Percentiles rank a stretch among this genome's conserved stretches.
phyloP scores from a whole-genome alignment of 2,888 invertebrate genomes.

The Eilema depressum region DNA sequence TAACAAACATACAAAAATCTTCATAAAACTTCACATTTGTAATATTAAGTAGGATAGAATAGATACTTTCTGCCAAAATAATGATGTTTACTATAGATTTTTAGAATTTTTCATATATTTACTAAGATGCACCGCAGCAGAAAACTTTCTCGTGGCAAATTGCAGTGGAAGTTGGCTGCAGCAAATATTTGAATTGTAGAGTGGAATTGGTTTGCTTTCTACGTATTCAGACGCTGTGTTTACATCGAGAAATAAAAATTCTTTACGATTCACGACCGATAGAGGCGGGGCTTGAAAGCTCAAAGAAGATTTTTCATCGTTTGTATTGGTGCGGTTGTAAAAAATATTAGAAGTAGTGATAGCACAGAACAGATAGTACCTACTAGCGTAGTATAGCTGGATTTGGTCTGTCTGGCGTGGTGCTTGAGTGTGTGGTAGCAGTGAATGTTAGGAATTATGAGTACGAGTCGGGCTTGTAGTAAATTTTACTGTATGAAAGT shows the following conservation, averaged over 20 bases:
- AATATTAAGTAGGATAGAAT: too few species aligned
- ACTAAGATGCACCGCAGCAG: conserved; percentile 44
- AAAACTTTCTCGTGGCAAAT: conserved; percentile 72
- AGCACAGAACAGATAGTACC: too few species aligned
- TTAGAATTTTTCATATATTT: conserved; percentile 56
- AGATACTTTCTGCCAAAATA: conserved; percentile 27
- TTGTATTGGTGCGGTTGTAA: conserved; percentile 34
- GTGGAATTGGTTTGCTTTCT: conserved; percentile 83
- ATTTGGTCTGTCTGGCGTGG: background rate
- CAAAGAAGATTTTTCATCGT: conserved; percentile 37
- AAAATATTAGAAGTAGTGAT: background rate
- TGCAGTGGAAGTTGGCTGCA: conserved; percentile 76
- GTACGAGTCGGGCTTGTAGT: too few species aligned
- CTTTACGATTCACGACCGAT: conserved; percentile 54
- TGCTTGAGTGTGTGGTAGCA: background rate
- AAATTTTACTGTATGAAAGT: too few species aligned
- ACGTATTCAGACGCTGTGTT: conserved; percentile 74
- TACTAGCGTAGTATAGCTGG: too few species aligned
- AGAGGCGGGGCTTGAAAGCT: conserved; percentile 34
- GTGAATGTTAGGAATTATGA: background rate
- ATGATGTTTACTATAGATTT: conserved; percentile 55
- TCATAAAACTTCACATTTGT: too few species aligned
- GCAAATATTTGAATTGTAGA: conserved; percentile 85
- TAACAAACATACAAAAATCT: too few species aligned
- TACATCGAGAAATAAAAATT: conserved; percentile 78